phyloP scores from a whole-genome alignment of 2,113 vertebrate species.

The Hystrix brachyura region DNA sequence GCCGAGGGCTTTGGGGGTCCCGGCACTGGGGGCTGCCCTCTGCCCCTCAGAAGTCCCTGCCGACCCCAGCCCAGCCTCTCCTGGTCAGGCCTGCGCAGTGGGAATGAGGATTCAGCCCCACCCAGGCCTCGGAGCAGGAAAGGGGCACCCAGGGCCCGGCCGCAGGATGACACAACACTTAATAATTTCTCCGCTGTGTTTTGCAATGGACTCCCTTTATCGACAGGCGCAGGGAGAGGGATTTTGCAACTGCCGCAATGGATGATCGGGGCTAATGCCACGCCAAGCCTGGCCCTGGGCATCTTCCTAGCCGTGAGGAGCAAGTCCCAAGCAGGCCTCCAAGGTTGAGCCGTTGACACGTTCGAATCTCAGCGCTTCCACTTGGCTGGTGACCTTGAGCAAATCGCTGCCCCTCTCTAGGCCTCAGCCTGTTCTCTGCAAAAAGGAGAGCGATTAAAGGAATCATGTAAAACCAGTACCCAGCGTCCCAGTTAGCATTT shows the following conservation, averaged over 20 bases:
- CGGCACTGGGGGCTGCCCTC: background rate
- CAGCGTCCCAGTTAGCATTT: rapidly evolving
- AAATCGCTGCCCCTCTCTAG: background rate
- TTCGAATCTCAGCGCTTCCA: background rate
- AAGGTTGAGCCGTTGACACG: rapidly evolving
- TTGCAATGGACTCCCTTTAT: constrained; percentile 80
- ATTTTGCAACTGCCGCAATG: constrained; percentile 73
- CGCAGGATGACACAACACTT: constrained; percentile 77
- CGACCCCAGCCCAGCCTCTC: background rate
- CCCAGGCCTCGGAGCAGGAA: constrained; percentile 72
- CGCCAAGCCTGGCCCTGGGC: background rate
- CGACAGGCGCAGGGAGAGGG: constrained; percentile 40
- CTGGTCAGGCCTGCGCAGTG: background rate
- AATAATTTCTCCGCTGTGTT: constrained; percentile 73
- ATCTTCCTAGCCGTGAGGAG: background rate
- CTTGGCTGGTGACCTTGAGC: background rate
- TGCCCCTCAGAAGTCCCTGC: background rate
- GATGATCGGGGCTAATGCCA: constrained; percentile 11
- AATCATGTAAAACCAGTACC: background rate
- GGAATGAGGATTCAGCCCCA: background rate
- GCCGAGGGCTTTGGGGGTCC: too few species aligned
- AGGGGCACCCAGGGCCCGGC: constrained; percentile 66
- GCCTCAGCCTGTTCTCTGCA: background rate
- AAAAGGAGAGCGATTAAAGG: background rate
- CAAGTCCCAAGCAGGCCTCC: background rate